phyloP scores from a whole-genome alignment of 2,888 invertebrate genomes.

The Choristoneura rosaceana region DNA sequence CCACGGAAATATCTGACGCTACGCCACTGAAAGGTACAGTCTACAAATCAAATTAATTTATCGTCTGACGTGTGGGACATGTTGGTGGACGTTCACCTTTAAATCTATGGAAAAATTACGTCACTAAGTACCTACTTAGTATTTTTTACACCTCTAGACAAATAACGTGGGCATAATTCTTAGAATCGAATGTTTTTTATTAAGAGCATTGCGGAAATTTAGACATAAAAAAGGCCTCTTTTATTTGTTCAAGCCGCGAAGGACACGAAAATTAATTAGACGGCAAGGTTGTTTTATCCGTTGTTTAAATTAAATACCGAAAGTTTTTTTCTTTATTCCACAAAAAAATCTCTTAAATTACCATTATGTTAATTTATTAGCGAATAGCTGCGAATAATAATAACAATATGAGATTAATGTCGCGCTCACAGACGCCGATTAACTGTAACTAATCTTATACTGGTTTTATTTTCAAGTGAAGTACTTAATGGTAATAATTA shows the following conservation, averaged over 20 bases:
- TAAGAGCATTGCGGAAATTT: constrained; percentile 22
- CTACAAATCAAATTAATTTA: constrained; percentile 6
- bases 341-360: neutral
- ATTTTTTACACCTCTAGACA: constrained; percentile 20
- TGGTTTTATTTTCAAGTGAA: neutral
- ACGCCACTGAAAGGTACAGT: neutral
- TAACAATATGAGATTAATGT: constrained; percentile 1
- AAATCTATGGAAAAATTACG: constrained; percentile 18
- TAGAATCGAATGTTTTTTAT: constrained; percentile 21
- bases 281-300: constrained; percentile 24
- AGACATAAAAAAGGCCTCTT: constrained; percentile 6
- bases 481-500: neutral
- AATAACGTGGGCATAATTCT: constrained; percentile 25
- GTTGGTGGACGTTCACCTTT: neutral
- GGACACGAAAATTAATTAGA: constrained; percentile 32
- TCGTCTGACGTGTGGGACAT: neutral
- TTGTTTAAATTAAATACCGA: constrained; percentile 10
- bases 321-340: neutral
- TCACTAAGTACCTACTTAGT: constrained; percentile 20
- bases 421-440: neutral
- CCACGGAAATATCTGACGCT: no score
- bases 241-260: constrained; percentile 16
- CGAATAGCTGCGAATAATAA: constrained; percentile 8
- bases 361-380: constrained; percentile 1
- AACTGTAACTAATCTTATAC: neutral